A percentile compares a stretch with the other conserved stretches of the same genome.
These are phyloP conservation scores for Nothocercus nigrocapillus DNA, from an alignment of 2,113 vertebrate species.

Conservation along the genomic window DNA sequence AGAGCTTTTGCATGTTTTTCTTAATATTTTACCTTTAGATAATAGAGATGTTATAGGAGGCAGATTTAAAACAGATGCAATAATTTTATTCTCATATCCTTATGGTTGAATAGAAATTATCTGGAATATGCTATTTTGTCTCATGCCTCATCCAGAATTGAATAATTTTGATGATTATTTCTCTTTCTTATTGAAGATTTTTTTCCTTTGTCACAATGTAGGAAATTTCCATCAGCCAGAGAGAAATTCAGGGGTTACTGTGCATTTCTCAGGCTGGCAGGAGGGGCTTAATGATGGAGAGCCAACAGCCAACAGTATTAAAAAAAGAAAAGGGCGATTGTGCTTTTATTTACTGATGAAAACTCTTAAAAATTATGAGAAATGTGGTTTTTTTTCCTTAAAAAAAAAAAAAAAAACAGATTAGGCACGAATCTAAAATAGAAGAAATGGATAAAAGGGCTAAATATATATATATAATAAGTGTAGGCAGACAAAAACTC, in stretches of 20 bases:
- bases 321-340: accelerated
- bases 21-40: not conserved
- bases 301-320: not conserved
- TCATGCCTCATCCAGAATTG: not conserved
- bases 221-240: not conserved
- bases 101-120: not conserved
- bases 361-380: accelerated
- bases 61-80: not conserved
- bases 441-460: too few species aligned
- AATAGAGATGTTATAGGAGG: not conserved
- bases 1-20: not conserved
- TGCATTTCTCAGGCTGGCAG: not conserved
- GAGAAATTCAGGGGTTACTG: not conserved
- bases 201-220: not conserved
- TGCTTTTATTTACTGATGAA: not conserved
- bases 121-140: not conserved
- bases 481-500: conserved; percentile 1
- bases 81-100: not conserved
- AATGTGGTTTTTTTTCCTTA: not conserved
- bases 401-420: not conserved
- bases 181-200: not conserved
- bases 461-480: not conserved
- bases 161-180: not conserved
- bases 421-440: not conserved
- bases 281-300: not conserved